Evolutionary conservation across 1,140 invertebrate species (phyloP).

Genomic region (Acromyrmex echinatior): DNA sequence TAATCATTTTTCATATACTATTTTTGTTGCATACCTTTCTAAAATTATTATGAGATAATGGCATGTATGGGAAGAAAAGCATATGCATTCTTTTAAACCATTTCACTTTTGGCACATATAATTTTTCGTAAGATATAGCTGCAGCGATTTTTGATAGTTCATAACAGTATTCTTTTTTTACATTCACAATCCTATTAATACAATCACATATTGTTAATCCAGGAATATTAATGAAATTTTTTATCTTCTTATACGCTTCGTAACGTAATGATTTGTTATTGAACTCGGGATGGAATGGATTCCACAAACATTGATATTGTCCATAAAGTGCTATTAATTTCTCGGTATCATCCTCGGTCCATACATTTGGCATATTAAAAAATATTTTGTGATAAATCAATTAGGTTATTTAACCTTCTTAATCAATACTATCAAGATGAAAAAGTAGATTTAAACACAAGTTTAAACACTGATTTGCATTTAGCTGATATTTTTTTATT

Average conservation of each 20-base stretch:
- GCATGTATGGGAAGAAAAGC: slow-evolving; percentile 57
- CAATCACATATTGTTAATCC: slow-evolving; percentile 76
- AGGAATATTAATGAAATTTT: slow-evolving; percentile 71
- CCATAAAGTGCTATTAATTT: slow-evolving; percentile 79
- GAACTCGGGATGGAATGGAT: slow-evolving; percentile 75
- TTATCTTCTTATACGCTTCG: slow-evolving; percentile 74
- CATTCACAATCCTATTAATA: slow-evolving; percentile 69
- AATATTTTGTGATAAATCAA: slow-evolving; percentile 32
- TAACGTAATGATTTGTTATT: slow-evolving; percentile 65
- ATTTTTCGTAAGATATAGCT: slow-evolving; percentile 68
- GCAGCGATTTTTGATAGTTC: slow-evolving; percentile 69
- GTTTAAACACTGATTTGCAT: not conserved
- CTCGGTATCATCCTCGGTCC: slow-evolving; percentile 76
- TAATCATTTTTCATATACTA: not conserved
- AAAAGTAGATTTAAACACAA: slow-evolving; percentile 15
- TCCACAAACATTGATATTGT: slow-evolving; percentile 80
- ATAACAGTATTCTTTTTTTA: slow-evolving; percentile 73
- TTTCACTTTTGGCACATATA: slow-evolving; percentile 59
- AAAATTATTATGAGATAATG: slow-evolving; percentile 21
- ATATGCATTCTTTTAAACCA: slow-evolving; percentile 66
- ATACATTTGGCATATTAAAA: slow-evolving; percentile 74
- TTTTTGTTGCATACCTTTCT: slow-evolving; percentile 55
- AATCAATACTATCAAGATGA: slow-evolving; percentile 1
- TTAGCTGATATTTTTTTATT: not conserved
- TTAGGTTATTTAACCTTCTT: slow-evolving; percentile 66